Percentiles rank a stretch among this genome's conserved stretches.
Conservation (phyloP, 1,140 invertebrate genomes). For the Ectropis grisescens region DNA sequence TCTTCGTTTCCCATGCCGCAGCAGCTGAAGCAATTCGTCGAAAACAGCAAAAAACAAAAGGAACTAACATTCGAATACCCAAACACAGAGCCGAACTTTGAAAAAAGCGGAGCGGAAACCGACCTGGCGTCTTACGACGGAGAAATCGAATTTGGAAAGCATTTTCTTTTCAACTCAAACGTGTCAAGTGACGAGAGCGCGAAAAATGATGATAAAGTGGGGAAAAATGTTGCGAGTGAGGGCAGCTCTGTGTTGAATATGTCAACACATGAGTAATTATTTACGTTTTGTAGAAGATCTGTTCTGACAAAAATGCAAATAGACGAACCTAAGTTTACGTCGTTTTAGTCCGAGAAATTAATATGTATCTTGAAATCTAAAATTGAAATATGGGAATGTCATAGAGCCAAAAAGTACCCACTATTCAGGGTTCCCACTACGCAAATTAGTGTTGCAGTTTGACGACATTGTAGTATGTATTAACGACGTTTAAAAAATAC, state of each 20-base stretch:
- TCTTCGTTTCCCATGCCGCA: conserved; percentile 69
- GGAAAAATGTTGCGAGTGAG: conserved; percentile 13
- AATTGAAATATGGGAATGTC: too few species aligned
- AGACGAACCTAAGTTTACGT: too few species aligned
- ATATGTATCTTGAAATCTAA: too few species aligned
- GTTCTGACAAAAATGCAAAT: too few species aligned
- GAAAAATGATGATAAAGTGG: conserved; percentile 14
- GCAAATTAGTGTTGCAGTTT: too few species aligned
- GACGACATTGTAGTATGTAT: too few species aligned
- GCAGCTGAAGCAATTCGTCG: conserved; percentile 66
- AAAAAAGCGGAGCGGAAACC: conserved; percentile 21
- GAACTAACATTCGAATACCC: conserved; percentile 28
- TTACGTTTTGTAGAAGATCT: too few species aligned
- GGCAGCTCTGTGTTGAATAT: conserved; percentile 35
- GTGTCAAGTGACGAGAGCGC: conserved; percentile 39
- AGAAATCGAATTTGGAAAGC: conserved; percentile 44
- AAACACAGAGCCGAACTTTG: conserved; percentile 7
- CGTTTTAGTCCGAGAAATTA: too few species aligned
- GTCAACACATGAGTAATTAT: conserved; percentile 39
- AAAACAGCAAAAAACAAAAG: conserved; percentile 65
- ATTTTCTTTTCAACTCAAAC: conserved; percentile 29
- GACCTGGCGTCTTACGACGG: conserved; percentile 16
- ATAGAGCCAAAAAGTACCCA: too few species aligned
- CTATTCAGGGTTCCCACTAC: too few species aligned
- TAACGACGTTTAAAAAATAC: too few species aligned